These are phyloP conservation scores for Lepus europaeus DNA, from an alignment of 2,113 vertebrate species.

Conservation along the genomic window DNA sequence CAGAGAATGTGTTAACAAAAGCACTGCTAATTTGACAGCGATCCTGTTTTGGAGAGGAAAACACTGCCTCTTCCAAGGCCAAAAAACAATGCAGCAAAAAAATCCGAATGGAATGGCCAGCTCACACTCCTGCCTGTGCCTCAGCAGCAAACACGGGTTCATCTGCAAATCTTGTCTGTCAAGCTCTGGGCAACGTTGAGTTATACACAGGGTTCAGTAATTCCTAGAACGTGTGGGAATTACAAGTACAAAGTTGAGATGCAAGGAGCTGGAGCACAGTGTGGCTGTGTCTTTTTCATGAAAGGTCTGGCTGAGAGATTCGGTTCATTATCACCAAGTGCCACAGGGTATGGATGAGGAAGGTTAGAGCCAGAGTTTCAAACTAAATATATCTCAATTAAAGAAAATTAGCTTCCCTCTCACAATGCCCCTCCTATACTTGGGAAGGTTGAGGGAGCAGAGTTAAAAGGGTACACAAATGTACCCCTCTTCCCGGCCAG, in stretches of 20 bases:
- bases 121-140: background rate
- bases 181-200: background rate
- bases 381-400: background rate
- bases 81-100: constrained; percentile 43
- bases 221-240: background rate
- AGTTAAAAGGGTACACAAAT: background rate
- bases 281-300: background rate
- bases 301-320: background rate
- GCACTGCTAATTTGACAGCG: background rate
- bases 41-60: background rate
- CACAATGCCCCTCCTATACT: background rate
- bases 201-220: background rate
- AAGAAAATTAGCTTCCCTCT: constrained; percentile 14
- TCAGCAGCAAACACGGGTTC: background rate
- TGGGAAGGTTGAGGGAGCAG: background rate
- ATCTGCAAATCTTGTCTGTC: constrained; percentile 30
- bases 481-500: too few species aligned
- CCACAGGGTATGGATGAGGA: background rate
- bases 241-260: background rate
- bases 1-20: constrained; percentile 29
- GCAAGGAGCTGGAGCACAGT: background rate
- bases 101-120: background rate
- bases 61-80: background rate
- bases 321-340: background rate
- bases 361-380: constrained; percentile 45